Conservation (phyloP, 2,113 vertebrate species). For the Accipiter virgatus region DNA sequence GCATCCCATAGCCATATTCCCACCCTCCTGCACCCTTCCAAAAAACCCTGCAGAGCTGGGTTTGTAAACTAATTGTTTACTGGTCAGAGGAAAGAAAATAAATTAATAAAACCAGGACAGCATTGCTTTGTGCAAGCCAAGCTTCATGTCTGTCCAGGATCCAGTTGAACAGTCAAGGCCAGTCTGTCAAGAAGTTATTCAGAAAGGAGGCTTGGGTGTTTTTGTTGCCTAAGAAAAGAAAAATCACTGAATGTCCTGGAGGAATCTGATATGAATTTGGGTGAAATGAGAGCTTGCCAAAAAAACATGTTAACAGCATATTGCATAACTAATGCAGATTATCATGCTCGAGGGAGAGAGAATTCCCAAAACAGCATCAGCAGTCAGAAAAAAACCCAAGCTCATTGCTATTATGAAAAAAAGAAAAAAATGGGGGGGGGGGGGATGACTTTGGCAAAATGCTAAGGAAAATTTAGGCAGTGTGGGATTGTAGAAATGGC, state of each 20-base stretch:
- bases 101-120: background rate
- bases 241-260: background rate
- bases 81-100: background rate
- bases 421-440: background rate
- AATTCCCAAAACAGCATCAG: conserved; percentile 4
- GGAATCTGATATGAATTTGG: background rate
- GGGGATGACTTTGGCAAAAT: background rate
- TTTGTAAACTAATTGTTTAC: background rate
- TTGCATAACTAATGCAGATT: background rate
- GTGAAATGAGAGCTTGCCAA: background rate
- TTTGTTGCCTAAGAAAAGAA: background rate
- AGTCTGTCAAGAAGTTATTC: background rate
- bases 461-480: background rate
- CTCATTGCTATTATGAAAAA: background rate
- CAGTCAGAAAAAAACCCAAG: background rate
- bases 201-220: background rate
- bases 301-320: background rate
- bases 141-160: background rate
- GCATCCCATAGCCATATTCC: background rate
- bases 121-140: background rate
- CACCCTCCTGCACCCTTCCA: background rate
- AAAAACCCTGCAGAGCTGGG: background rate
- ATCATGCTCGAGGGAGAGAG: background rate
- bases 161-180: background rate
- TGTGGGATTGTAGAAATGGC: background rate